Conservation (phyloP, 2,888 invertebrate species). For the Leptinotarsa peninsularis region DNA sequence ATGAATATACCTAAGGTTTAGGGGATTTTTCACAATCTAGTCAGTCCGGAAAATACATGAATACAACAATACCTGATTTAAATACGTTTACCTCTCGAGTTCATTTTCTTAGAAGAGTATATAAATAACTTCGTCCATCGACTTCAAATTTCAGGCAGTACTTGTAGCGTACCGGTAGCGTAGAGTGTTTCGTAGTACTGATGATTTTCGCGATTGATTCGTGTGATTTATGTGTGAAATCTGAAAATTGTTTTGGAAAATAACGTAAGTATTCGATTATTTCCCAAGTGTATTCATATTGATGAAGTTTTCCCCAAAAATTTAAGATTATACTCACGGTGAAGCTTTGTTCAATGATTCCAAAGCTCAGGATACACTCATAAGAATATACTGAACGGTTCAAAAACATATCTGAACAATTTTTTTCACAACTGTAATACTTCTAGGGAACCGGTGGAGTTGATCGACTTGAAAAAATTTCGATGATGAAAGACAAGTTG, state of each 20-base stretch:
- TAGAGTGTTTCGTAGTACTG: neutral
- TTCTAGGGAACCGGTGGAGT: no score
- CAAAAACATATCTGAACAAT: no score
- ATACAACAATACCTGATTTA: neutral
- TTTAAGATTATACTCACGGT: no score
- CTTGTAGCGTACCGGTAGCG: neutral
- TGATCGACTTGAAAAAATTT: no score
- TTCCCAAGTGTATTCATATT: no score
- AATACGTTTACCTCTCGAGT: neutral
- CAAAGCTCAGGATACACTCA: no score
- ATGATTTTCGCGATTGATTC: neutral
- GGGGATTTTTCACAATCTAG: neutral
- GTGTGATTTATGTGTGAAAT: neutral
- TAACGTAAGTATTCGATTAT: neutral
- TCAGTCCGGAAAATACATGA: neutral
- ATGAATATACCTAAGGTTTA: neutral
- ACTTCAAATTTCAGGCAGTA: neutral
- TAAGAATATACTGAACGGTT: no score
- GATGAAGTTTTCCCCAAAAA: no score
- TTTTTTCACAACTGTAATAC: no score
- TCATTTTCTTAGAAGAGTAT: neutral
- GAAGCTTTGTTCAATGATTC: no score
- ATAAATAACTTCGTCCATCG: neutral
- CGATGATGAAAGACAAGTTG: no score
- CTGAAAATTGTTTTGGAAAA: neutral